Evolutionary conservation across 2,888 invertebrate species (phyloP).

Genomic region (Cephus sareptanus): DNA sequence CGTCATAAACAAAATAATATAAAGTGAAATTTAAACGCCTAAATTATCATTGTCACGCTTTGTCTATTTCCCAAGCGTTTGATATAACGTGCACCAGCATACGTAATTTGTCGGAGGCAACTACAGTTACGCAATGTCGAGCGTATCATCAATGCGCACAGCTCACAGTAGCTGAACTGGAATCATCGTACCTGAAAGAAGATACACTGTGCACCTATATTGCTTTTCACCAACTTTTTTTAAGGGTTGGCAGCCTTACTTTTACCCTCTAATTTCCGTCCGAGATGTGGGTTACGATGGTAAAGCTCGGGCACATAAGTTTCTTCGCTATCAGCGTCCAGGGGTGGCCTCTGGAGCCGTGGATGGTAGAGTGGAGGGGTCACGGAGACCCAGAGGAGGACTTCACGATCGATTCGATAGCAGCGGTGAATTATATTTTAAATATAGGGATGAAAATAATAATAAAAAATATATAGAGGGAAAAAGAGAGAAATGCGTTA

Average conservation of each 20-base stretch:
- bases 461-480: background rate
- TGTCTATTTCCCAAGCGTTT: background rate
- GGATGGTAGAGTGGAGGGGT: background rate
- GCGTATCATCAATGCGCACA: background rate
- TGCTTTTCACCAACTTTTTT: background rate
- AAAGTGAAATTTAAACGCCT: background rate
- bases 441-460: background rate
- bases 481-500: background rate
- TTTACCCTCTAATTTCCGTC: conserved; percentile 24
- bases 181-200: background rate
- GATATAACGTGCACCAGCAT: too few species aligned
- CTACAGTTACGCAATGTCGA: too few species aligned
- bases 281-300: conserved; percentile 29
- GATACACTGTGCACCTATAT: background rate
- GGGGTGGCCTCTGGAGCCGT: background rate
- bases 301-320: conserved; percentile 26
- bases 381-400: background rate
- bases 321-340: conserved; percentile 19
- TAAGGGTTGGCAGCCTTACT: background rate
- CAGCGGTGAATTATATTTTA: background rate
- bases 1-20: too few species aligned
- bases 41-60: background rate
- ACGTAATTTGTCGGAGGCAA: too few species aligned
- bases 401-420: background rate
- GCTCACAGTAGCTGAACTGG: background rate